Evolutionary conservation across 2,888 invertebrate species (phyloP), one percentile per base, ranked within the genome.

Genomic region (Lasioglossum villosulum): DNA sequence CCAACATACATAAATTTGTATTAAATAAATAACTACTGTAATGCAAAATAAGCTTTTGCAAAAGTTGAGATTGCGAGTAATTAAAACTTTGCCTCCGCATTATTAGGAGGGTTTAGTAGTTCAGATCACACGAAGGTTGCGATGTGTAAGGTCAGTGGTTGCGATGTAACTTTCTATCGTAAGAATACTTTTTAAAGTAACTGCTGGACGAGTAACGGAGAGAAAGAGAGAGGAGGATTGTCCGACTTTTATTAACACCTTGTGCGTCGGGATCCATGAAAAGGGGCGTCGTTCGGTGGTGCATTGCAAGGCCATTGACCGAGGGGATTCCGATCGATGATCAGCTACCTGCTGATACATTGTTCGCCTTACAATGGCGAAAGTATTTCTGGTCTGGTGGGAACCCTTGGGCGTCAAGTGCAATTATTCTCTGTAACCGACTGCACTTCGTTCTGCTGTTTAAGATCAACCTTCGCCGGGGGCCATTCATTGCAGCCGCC

Each of bases 341-440:
- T 91, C 92, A 82, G 88, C 90, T 92, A 92, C 92, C 92, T 92
- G 92, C 92, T 89, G 91, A 88, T 88, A 89, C 88, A 92, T 92
- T 92, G 92, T 91, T 86, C 71, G 75, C 74, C 63, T 66, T 66
- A 92, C 87, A 92, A 92, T 92, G 77, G 88, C 75, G 68, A 80
- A 83, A 85, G 81, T 84, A 87, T 90, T 82, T 76, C 75, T 68
- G 74, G 78, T 80, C 82, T 76, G 82, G 80, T 84, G 79, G 85
- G 75, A 82, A 86, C 82, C 81, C 84, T 76, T 71, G 71, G 56
- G 89, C 83, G 84, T 87, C 89, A 90, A 90, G 90, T 90, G 89
- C 87, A 90, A 90, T 90, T 90, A 90, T 90, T 89, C 80, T 75
- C 75, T 86, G 75, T 70, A 83, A 78, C 81, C 85, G 77, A 90